Conservation (phyloP, 1,140 invertebrate species). For the Pachypsylla venusta region DNA sequence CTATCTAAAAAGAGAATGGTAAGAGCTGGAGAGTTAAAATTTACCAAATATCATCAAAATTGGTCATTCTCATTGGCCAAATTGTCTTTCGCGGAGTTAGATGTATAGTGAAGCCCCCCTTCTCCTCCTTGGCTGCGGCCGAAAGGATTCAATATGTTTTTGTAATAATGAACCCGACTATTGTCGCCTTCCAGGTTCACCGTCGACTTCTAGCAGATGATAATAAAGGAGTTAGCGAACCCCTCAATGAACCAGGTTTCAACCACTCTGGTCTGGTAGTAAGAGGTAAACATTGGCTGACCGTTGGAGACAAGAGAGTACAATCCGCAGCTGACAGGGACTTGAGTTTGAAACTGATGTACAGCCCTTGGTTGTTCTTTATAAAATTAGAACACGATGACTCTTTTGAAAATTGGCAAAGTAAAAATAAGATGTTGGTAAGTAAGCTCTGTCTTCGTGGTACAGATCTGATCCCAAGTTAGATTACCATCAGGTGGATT, state of each 20-base stretch:
- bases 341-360: slow-evolving; percentile 28
- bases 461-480: too few relatives aligned
- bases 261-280: slow-evolving; percentile 57
- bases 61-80: neutral
- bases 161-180: neutral
- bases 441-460: too few relatives aligned
- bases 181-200: slow-evolving; percentile 45
- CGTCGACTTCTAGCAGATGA: slow-evolving; percentile 75
- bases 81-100: too few relatives aligned
- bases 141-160: too few relatives aligned
- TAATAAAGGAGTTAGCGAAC: slow-evolving; percentile 80
- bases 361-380: slow-evolving; percentile 35
- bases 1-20: too few relatives aligned
- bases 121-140: too few relatives aligned
- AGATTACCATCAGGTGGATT: too few relatives aligned
- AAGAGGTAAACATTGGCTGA: slow-evolving; percentile 55
- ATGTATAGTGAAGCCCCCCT: too few relatives aligned
- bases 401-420: slow-evolving; percentile 32
- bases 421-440: slow-evolving; percentile 32
- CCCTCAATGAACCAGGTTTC: slow-evolving; percentile 71
- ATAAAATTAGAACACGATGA: slow-evolving; percentile 26
- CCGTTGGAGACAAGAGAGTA: slow-evolving; percentile 22
- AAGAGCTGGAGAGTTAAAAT: too few relatives aligned
- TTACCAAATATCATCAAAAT: neutral
- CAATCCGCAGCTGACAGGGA: slow-evolving; percentile 25